Evolutionary conservation across 2,113 vertebrate species (phyloP).

Genomic region (Psilopsiagon aurifrons): DNA sequence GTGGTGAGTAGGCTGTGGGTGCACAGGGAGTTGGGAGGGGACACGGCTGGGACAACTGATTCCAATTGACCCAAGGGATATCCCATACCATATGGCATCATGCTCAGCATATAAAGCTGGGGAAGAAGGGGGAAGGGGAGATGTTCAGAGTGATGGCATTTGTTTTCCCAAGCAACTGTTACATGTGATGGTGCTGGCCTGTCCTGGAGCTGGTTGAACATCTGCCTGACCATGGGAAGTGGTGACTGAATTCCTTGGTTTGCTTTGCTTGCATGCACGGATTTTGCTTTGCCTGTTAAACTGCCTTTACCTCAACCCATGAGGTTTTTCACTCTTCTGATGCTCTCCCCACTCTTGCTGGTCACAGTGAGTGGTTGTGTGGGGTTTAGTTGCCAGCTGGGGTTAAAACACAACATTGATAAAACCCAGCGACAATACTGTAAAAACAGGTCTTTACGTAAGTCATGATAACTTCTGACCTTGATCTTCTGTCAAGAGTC

Average conservation of each 20-base stretch:
- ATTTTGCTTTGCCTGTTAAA: not conserved
- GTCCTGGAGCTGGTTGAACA: not conserved
- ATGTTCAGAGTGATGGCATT: rapidly evolving
- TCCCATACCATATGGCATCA: not conserved
- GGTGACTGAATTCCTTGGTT: not conserved
- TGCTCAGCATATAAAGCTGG: not conserved
- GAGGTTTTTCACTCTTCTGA: not conserved
- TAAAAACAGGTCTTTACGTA: not conserved
- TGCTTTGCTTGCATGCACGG: not conserved
- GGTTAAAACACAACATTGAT: not conserved
- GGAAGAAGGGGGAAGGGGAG: not conserved
- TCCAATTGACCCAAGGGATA: not conserved
- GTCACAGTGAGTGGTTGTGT: not conserved
- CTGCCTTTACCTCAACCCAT: not conserved
- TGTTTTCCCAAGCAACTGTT: not conserved
- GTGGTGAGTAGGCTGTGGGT: not conserved
- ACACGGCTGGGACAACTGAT: not conserved
- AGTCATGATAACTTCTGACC: not conserved
- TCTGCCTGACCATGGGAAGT: not conserved
- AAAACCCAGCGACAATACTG: not conserved
- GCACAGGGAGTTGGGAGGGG: not conserved
- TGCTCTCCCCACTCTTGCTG: not conserved
- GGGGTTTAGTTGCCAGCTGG: not conserved
- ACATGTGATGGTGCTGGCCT: not conserved
- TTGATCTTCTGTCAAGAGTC: not conserved